Base-by-base conservation (phyloP, 64 coral and sea anemone species). In the Montipora sp. region DNA sequence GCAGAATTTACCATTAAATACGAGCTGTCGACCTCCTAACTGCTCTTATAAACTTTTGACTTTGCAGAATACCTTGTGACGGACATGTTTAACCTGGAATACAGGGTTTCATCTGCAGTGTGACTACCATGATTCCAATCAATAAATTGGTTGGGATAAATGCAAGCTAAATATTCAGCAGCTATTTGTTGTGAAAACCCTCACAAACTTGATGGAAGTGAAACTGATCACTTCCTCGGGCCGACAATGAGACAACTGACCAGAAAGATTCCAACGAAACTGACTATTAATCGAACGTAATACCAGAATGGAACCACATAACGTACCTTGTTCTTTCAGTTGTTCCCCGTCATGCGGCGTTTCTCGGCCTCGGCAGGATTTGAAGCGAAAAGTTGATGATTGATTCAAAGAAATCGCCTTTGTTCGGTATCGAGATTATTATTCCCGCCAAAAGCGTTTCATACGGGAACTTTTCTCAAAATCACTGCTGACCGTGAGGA, bases 351-450 rank as follows among this genome's bases (percentile, higher is more conserved):
- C 48, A 43, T 11, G 53, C 53, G 11, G n/a, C 6, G 68, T 50
- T 68, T 85, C 82, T 48, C 18, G 9, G 9, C 45, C 43, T 71
- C 18, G n/a, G 65, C 43, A 20, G 65, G 27, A 12, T 47, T 68
- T 67, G 7, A 21, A 3, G 45, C 82, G 61, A 50, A 72, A 85
- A 85, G 82, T 72, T 85, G 82, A 85, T 72, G 82, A 85, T 85
- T 85, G 82, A 85, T 49, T n/a, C 22, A 68, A n/a, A 15, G n/a
- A 71, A 19, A 68, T 70, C 44, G 46, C 71, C 82, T 85, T 85
- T 85, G 82, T 85, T 85, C 82, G 58, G 3, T 69, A 71, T 85
- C 65, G 51, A 85, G 82, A 22, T 85, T 71, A 22, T 85, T 46
- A 71, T 85, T 72, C 82, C 82, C 63, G 63, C 82, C 61, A 85